Evolutionary conservation across 2,113 vertebrate species (phyloP).

Genomic region (Callipepla californica): DNA sequence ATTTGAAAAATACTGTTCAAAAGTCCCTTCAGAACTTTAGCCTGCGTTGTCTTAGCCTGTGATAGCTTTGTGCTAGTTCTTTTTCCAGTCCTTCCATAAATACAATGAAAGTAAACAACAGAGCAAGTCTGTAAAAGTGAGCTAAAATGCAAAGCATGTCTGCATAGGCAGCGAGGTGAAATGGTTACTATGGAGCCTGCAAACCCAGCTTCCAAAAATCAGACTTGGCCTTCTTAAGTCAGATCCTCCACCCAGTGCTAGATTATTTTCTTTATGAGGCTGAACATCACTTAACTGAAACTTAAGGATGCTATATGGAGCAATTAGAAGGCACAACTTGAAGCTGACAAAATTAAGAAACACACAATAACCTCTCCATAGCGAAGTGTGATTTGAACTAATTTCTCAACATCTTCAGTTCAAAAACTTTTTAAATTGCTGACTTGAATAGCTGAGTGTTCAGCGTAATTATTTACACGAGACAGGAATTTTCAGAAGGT

Average conservation of each 20-base stretch:
- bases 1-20: neutral
- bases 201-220: constrained; percentile 74
- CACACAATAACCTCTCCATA: neutral
- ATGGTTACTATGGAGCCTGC: constrained; percentile 84
- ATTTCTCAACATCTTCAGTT: neutral
- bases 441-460: neutral
- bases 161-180: constrained; percentile 70
- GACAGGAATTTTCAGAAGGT: neutral
- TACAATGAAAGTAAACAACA: constrained; percentile 56
- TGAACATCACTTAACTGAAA: neutral
- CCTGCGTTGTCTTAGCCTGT: neutral
- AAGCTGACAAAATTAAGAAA: neutral
- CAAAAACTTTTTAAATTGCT: neutral
- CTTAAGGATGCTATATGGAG: neutral
- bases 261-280: constrained; percentile 19
- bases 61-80: constrained; percentile 21
- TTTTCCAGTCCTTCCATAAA: constrained; percentile 11
- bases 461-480: neutral
- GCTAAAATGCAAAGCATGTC: constrained; percentile 82
- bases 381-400: neutral
- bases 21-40: neutral
- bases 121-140: constrained; percentile 53
- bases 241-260: neutral
- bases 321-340: neutral
- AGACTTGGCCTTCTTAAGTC: constrained; percentile 70